Evolutionary conservation across 2,888 invertebrate genomes (phyloP), one percentile per base, ranked within the genome.

Genomic region (Nomada ferruginata): DNA sequence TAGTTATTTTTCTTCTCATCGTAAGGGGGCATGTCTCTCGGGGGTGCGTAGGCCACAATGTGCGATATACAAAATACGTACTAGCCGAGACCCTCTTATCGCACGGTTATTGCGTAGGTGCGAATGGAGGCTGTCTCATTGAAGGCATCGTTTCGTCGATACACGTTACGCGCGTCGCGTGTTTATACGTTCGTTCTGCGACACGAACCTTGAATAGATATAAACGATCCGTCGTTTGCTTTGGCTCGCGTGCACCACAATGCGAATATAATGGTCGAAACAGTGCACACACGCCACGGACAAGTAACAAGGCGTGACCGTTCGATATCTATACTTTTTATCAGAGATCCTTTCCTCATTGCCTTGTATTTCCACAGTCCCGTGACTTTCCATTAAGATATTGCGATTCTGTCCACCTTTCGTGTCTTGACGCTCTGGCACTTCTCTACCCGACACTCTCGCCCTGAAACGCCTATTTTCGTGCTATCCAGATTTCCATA

Each of bases 191-290:
- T 36, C 36, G 36, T 36, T 36, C 36, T 36, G 36, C 36, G 36
- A 36, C 36, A 47, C 47, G 15, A 13, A 47, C 47, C 15, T 47
- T 47, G 47, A 47, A 15, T 47, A 11, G 47, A 47, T 47, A 11
- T 11, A 47, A 47, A 15, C 47, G 26, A 18, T 29, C n/a, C 23
- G 29, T 20, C n/a, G 9, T 53, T 76, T 57, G 52, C 47, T 26
- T 60, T 60, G 69, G 55, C 50, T 76, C 76, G 76, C 68, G 76
- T 80, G 72, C 68, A 13, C 65, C 50, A 36, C 36, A 36, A 36
- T 36, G 36, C 36, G 36, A 36, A 36, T 36, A 36, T 36, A 71
- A 77, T 65, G 74, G 60, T 55, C 65, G 65, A 53, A 73, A 59
- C 44, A 47, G 78, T 74, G 20, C 9, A 53, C n/a, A 20, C 0